Base-by-base conservation (phyloP, 2,113 vertebrate species). In the Variabilichromis moorii region DNA sequence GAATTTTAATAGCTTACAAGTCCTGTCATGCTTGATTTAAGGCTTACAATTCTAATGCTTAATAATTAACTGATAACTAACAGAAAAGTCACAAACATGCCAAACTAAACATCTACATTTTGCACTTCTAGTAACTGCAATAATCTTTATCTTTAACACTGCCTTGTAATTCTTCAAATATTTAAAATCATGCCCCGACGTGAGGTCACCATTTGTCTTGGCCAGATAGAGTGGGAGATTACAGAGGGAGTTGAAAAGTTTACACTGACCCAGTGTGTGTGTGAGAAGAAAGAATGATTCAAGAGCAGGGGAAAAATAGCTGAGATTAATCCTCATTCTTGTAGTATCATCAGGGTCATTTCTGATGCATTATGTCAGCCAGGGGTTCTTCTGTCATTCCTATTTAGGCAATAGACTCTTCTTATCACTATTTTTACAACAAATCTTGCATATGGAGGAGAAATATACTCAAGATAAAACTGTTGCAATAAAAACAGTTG, bases 141-240 rank as follows among this genome's bases (percentile, higher is more conserved):
- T 73, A 73, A 73, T 45, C 37, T 37, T 55, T 86, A 91, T 84
- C 85, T 92, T 91, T 12, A 50, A 54, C 6, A 7, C n/a, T 84
- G 83, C 24, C 63, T 82, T 86, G 76, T 89, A 90, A 88, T 91
- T 88, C 81, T 35, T 85, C n/a, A 83, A 80, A 91, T 89, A 92
- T 73, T 91, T 33, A 37, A 91, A 59, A 88, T 89, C 21, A 24
- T 28, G 78, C 50, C 73, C 80, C 57, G 59, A 63, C 47, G 45
- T 91, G 84, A 92, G 88, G 92, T 95, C 93, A 92, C 87, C 28
- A 82, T 95, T 94, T 94, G 76, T 68, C 57, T 95, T 95, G 93
- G 95, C 94, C 50, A 37, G 53, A 81, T 40, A 9, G 51, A 90
- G 9, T 17, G 17, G 54, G 83, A 90, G 88, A 94, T 91, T 92